Percentiles rank a stretch among this genome's conserved stretches.
These are phyloP conservation scores for Ispidina picta DNA, from an alignment of 2,797 vertebrate genomes.

Conservation along the genomic window DNA sequence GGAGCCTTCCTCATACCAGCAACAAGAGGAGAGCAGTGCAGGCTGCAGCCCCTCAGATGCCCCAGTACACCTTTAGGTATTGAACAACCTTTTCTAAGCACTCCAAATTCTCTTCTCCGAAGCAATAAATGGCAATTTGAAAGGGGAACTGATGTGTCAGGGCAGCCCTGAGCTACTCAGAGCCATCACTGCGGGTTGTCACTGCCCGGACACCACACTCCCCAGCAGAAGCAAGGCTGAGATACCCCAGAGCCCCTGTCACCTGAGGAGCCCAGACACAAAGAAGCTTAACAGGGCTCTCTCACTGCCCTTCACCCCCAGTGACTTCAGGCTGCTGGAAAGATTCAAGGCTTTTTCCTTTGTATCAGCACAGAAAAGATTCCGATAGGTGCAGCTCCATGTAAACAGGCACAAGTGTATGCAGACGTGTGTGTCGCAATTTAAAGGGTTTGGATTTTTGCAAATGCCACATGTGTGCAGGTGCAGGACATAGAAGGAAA, in stretches of 20 bases:
- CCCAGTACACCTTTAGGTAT: not conserved
- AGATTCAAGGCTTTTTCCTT: not conserved
- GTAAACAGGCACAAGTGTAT: not conserved
- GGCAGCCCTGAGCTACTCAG: not conserved
- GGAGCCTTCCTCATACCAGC: fast-evolving
- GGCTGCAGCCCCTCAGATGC: not conserved
- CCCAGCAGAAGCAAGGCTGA: not conserved
- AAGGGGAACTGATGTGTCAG: not conserved
- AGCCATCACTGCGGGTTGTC: fast-evolving
- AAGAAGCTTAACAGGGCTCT: not conserved
- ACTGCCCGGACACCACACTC: not conserved
- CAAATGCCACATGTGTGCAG: not conserved
- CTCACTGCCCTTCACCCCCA: not conserved
- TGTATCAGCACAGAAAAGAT: not conserved
- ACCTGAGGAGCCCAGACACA: not conserved
- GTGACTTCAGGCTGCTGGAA: not conserved
- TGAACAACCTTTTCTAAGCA: not conserved
- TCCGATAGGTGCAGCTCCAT: not conserved
- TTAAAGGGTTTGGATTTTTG: not conserved
- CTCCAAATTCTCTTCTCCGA: not conserved
- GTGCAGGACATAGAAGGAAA: not conserved
- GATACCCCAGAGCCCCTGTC: not conserved
- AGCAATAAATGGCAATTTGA: fast-evolving
- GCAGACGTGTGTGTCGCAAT: not conserved
- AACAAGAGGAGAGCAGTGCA: fast-evolving